These are phyloP conservation scores for Oplegnathus fasciatus DNA, from an alignment of 2,113 vertebrate species.

Conservation along the genomic window DNA sequence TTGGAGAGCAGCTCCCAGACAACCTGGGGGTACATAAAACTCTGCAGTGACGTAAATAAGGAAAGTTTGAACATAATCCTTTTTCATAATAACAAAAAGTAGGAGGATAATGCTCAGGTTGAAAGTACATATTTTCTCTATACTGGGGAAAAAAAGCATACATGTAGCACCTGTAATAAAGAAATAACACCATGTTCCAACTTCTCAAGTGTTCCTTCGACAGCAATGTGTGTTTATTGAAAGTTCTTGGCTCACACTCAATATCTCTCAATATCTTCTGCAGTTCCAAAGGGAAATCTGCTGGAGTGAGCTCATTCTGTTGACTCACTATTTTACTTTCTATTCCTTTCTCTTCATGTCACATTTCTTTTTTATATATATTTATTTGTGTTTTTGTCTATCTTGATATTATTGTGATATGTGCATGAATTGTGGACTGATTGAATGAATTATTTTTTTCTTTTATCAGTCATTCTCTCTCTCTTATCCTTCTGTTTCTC, in stretches of 20 bases:
- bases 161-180: conserved; percentile 36
- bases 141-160: conserved; percentile 30
- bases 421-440: conserved; percentile 4
- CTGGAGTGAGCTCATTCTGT: conserved; percentile 35
- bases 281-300: conserved; percentile 76
- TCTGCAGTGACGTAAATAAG: conserved; percentile 18
- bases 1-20: conserved; percentile 27
- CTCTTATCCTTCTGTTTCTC: conserved; percentile 24
- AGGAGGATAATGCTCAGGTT: not conserved
- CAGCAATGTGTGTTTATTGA: conserved; percentile 61
- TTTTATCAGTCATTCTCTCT: not conserved
- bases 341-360: not conserved
- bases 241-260: conserved; percentile 54
- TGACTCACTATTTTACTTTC: conserved; percentile 15
- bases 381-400: conserved; percentile 11
- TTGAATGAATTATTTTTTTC: not conserved
- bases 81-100: conserved; percentile 25
- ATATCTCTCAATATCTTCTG: conserved; percentile 61
- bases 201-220: conserved; percentile 61
- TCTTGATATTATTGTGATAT: conserved; percentile 11
- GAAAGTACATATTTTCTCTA: conserved; percentile 25
- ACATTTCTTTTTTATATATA: not conserved
- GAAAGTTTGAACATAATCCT: conserved; percentile 14
- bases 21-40: conserved; percentile 20
- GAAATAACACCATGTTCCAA: conserved; percentile 55